Evolutionary conservation across 1,140 invertebrate genomes (phyloP), one percentile per base, ranked within the genome.

Genomic region (Brachionus calyciflorus): DNA sequence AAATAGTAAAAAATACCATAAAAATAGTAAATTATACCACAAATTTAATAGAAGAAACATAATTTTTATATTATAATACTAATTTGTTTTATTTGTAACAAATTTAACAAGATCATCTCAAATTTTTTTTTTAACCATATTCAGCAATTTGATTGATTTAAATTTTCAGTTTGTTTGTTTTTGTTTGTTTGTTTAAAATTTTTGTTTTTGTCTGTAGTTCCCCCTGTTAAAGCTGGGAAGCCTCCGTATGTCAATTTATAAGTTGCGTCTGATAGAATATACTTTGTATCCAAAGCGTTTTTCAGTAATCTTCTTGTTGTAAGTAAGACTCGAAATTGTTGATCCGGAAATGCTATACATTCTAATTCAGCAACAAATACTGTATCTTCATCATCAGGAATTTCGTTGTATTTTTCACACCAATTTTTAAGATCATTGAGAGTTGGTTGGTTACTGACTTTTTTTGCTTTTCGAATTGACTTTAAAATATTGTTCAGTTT

Each of bases 351-450:
- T 60, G 55, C 26, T 60, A 30, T n/a, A 30, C 28, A 33, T 60
- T 60, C 55, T n/a, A 30, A 60, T 60, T 60, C 55, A 60, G 26
- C 55, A n/a, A 60, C 26, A 60, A 60, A 60, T 30, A 33, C 55
- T 33, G 17, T 37, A 60, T 60, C 55, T 30, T 60, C 55, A 30
- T 60, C 55, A 30, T 60, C 55, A 60, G 55, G 55, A 33, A 60
- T 60, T 60, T 60, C 26, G 33, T 60, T 60, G 55, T 60, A 60
- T 60, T 60, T 26, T 60, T 60, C 55, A 60, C 55, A 60, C 55
- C 55, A 60, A 26, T n/a, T 30, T 60, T 60, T 60, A 24, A 60
- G 30, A 60, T 33, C 26, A 30, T 60, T 33, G n/a, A 60, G 28
- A 30, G 55, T 60, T 60, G 28, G 28, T 60, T 60, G 55, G 33